Base-by-base conservation (phyloP, 2,888 invertebrate genomes). In the Hemistola chrysoprasaria region DNA sequence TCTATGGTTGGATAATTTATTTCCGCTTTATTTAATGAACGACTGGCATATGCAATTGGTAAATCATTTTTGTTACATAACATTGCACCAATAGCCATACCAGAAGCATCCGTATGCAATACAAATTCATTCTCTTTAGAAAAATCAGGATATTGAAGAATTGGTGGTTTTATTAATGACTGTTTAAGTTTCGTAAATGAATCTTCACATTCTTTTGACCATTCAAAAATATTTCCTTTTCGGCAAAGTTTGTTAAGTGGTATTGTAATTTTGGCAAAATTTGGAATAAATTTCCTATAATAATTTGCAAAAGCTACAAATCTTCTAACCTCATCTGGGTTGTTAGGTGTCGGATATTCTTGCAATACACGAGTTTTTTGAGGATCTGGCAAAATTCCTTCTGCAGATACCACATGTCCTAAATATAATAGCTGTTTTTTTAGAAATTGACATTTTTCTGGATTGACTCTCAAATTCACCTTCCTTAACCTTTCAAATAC, bases 301-400 rank as follows among this genome's bases (percentile, higher is more conserved):
- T 46, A 53, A n/a, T 33, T 34, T 8, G 32, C 45, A n/a, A 47
- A 27, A 7, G 45, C 45, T n/a, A 50, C 24, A 25, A 49, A 53
- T 0, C 43, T 32, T 21, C 41, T 42, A 6, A 49, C 49, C 7
- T 52, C 39, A 16, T 43, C 46, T 5, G 39, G 26, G 11, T 20
- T 22, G 33, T 38, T 40, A 0, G 43, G 48, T 6, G 24, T 1
- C 5, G 39, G 44, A 11, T 35, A 47, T 11, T 39, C n/a, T 3
- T 27, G 26, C 2, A 33, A 7, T 8, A 16, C 16, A 3, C 3
- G 8, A 9, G 24, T 23, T 11, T 28, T 29, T 6, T 9, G 16
- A 6, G 28, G 36, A 21, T 37, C 36, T 1, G 29, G 36, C 23
- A 20, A 7, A n/a, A 37, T 7, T 10, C 29, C 36, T 6, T 29